Base-by-base conservation (phyloP, 2,797 vertebrate genomes). In the Synaphobranchus kaupii region DNA sequence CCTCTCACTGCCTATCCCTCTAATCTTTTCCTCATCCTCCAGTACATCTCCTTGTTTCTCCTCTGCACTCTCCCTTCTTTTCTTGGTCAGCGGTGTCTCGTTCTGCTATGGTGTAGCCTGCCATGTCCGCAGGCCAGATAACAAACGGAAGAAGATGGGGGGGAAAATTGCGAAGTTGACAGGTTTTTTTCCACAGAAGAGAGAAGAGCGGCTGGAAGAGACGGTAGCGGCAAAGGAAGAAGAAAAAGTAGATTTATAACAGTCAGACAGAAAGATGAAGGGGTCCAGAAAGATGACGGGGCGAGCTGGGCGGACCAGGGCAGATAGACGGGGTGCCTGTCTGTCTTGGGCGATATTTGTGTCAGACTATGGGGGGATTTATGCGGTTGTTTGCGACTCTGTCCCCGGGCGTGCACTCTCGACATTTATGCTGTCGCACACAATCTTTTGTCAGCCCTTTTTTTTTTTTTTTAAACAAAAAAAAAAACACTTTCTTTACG, bases 341-440 rank as follows among this genome's bases (percentile, higher is more conserved):
- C 91, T 95, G 94, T 95, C 92, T 91, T 93, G 84, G 66, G 92
- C 88, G 88, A 92, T 90, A 85, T 94, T 94, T 92, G 89, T 90
- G 93, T 94, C 94, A 94, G 89, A 91, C 90, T 90, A 66, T 76
- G 88, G 92, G 25, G 73, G 91, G 94, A 96, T 96, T 96, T 96
- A 95, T 95, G 94, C 94, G 93, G 95, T 96, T 96, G 95, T 96
- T 96, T 95, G 94, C 93, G 93, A 93, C 94, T 92, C 91, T 76
- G 87, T 91, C 94, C 94, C 90, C 93, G 83, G 89, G 90, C 93
- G 92, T 95, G 96, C 95, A 92, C 91, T 89, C 96, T 93, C 94
- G 95, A 95, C 92, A 95, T 95, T 95, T 93, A 84, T 71, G 89
- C 92, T 90, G 89, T 92, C 91, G 92, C 91, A 91, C 66, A 22